Percentiles rank a stretch among this genome's conserved stretches.
These are phyloP conservation scores for Eptatretus atami DNA, from an alignment of 2,797 vertebrate species.

Conservation along the genomic window DNA sequence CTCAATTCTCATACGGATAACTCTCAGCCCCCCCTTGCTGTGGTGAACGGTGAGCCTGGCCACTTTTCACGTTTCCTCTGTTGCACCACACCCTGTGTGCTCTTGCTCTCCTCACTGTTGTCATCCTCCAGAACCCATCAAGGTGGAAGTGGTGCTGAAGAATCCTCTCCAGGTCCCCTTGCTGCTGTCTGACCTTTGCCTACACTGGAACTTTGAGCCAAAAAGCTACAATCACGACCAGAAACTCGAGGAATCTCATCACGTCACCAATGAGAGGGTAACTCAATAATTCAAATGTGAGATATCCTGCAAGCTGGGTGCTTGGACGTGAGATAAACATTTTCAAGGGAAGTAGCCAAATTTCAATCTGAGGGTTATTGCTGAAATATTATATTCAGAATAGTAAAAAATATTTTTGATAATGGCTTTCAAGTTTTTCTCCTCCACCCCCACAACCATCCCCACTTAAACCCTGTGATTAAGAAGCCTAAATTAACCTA, in stretches of 20 bases:
- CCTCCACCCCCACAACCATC: no score
- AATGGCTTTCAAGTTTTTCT: no score
- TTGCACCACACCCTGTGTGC: conserved; percentile 6
- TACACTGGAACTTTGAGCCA: conserved; percentile 57
- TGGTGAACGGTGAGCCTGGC: conserved; percentile 38
- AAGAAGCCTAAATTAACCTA: no score
- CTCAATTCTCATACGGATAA: conserved; percentile 66
- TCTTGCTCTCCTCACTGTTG: conserved; percentile 8
- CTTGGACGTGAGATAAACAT: no score
- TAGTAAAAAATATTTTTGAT: no score
- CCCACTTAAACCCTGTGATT: no score
- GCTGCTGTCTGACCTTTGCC: conserved; percentile 37
- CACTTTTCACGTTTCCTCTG: background rate
- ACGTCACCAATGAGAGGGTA: conserved; percentile 25
- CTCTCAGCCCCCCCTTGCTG: conserved; percentile 42
- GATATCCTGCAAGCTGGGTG: no score
- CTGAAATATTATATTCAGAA: no score
- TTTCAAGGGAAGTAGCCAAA: no score
- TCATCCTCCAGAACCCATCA: conserved; percentile 37
- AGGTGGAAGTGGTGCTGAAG: conserved; percentile 59
- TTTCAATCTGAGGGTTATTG: no score
- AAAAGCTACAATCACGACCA: conserved; percentile 18
- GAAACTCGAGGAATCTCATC: conserved; percentile 18
- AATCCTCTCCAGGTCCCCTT: conserved; percentile 73
- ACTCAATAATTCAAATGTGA: background rate